These are phyloP conservation scores for Euglossa dilemma DNA, from an alignment of 1,140 invertebrate genomes.

Conservation along the genomic window DNA sequence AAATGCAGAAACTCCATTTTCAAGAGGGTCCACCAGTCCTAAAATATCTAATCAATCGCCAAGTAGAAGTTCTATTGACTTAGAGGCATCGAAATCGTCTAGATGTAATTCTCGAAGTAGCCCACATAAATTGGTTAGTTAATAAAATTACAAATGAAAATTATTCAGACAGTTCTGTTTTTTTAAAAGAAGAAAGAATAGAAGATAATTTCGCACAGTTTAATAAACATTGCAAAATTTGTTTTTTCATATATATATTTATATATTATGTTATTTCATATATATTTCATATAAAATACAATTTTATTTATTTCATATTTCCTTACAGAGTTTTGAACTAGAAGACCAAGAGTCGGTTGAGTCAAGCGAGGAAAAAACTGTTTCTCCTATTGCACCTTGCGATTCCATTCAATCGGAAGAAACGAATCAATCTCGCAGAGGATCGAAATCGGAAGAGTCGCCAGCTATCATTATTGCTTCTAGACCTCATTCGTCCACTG, in stretches of 20 bases:
- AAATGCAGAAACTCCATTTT: not conserved
- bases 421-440: conserved; percentile 6
- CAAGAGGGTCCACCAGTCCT: not conserved
- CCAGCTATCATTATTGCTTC: conserved; percentile 61
- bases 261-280: not conserved
- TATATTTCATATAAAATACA: too few relatives aligned
- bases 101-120: conserved; percentile 30
- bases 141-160: not conserved
- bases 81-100: conserved; percentile 22
- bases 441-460: conserved; percentile 43
- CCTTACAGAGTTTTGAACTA: conserved; percentile 2
- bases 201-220: too few relatives aligned
- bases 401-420: conserved; percentile 28
- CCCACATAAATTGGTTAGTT: conserved; percentile 52
- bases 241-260: too few relatives aligned
- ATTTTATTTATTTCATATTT: not conserved
- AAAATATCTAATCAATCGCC: conserved; percentile 22
- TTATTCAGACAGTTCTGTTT: too few relatives aligned
- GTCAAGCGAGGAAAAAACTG: conserved; percentile 36
- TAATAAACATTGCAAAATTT: not conserved
- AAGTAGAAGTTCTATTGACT: conserved; percentile 32
- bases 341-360: conserved; percentile 22
- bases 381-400: conserved; percentile 29
- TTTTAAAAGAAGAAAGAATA: too few relatives aligned
- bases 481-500: conserved; percentile 59